Evolutionary conservation across 2,797 vertebrate species (phyloP), one percentile per base, ranked within the genome.

Genomic region (Sebastes vulpes): DNA sequence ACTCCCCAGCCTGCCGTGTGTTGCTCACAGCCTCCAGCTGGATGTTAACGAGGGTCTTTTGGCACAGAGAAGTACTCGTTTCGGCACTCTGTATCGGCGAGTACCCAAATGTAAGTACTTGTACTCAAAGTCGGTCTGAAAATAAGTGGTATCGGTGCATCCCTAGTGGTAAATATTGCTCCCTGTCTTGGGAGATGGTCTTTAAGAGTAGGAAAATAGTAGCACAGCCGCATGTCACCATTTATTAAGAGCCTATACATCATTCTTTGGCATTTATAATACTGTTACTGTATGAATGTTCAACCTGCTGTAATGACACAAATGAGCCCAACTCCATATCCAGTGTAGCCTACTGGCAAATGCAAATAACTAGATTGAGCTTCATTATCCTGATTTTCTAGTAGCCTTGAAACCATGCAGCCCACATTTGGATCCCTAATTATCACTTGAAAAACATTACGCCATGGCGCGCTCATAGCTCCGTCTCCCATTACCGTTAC

Each of bases 401-500:
- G 32, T 26, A 58, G 23, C 35, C 64, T 61, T 68, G 18, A 72
- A 67, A 64, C n/a, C 23, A 14, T 9, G 2, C 48, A 59, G 46
- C 35, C 14, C 20, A 67, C 42, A 38, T 38, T 38, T 38, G 35
- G 35, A 59, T 46, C 12, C 31, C 50, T 69, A 31, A 64, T 70
- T 73, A 68, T 71, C 60, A 28, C 32, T 31, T 53, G 20, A 25
- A 58, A 71, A 67, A 52, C 54, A 38, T 9, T 26, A 48, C 54
- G 72, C 20, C 2, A 29, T 57, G 11, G 57, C 71, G 35, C 52
- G 46, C 56, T 75, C 53, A 35, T 21, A 54, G 73, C 56, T 38
- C 60, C 42, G 5, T 69, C 54, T 67, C 26, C 28, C 50, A 58
- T 70, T 66, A 29, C 56, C 60, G 58, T 73, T 68, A 52, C 59